Conservation (phyloP, 2,113 vertebrate species). For the Prionailurus viverrinus region DNA sequence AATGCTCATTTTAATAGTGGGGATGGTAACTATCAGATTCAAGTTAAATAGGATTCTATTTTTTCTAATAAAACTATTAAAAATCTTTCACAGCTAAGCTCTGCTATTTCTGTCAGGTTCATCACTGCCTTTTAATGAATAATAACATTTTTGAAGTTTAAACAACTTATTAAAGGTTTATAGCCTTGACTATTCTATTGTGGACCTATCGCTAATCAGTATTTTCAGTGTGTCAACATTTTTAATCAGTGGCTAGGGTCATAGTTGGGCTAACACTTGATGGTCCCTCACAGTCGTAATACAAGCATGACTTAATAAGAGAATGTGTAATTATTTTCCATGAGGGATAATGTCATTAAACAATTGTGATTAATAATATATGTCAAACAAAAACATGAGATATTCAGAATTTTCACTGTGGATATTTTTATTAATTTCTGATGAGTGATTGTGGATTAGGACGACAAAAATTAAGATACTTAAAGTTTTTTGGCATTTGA, state of each 20-base stretch:
- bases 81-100: neutral
- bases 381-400: neutral
- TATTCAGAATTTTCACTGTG: neutral
- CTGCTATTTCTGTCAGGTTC: neutral
- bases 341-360: neutral
- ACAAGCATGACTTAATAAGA: neutral
- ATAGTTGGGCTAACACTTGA: neutral
- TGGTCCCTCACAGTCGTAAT: neutral
- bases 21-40: neutral
- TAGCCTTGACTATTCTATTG: neutral
- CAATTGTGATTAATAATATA: neutral
- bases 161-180: neutral
- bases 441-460: neutral
- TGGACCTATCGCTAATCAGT: neutral
- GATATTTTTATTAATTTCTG: conserved; percentile 2
- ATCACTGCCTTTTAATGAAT: neutral
- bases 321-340: neutral
- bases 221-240: neutral
- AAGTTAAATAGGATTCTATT: neutral
- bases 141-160: neutral
- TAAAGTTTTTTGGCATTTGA: neutral
- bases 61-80: neutral
- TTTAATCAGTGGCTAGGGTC: neutral
- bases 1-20: neutral
- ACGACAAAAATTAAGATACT: neutral